Conservation (phyloP, 2,888 invertebrate genomes). For the Synanthedon formicaeformis region DNA sequence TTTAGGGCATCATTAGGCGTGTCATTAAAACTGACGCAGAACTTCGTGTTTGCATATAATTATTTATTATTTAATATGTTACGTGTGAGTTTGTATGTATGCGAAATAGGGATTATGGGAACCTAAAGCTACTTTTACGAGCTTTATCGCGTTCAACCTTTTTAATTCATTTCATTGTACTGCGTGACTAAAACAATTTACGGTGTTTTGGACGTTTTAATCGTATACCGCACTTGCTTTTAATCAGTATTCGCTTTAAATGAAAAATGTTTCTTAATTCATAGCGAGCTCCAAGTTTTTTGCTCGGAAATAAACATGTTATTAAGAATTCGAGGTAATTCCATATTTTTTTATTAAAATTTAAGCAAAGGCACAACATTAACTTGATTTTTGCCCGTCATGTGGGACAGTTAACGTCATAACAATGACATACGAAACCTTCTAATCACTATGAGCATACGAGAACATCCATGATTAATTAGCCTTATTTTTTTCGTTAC, state of each 20-base stretch:
- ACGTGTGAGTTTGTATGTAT: background rate
- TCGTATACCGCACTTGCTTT: background rate
- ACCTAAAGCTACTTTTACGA: background rate
- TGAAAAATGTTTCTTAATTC: background rate
- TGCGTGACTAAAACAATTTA: background rate
- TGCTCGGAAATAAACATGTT: background rate
- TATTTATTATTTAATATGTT: background rate
- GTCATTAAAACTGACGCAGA: background rate
- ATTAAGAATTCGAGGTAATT: background rate
- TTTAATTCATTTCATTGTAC: background rate
- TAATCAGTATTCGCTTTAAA: background rate
- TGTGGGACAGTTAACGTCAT: too few relatives aligned
- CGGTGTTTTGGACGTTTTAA: background rate
- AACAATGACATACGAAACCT: too few relatives aligned
- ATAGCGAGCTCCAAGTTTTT: background rate
- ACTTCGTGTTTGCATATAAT: background rate
- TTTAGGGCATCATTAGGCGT: background rate
- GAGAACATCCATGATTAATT: too few relatives aligned
- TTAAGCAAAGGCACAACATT: too few relatives aligned
- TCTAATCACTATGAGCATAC: too few relatives aligned
- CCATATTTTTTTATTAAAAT: too few relatives aligned
- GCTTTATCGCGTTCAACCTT: background rate
- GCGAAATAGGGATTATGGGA: background rate
- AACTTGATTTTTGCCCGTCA: too few relatives aligned
- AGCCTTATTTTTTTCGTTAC: too few relatives aligned